Percentiles rank a stretch among this genome's conserved stretches.
Conservation (phyloP, 2,888 invertebrate species). For the Sesia apiformis region DNA sequence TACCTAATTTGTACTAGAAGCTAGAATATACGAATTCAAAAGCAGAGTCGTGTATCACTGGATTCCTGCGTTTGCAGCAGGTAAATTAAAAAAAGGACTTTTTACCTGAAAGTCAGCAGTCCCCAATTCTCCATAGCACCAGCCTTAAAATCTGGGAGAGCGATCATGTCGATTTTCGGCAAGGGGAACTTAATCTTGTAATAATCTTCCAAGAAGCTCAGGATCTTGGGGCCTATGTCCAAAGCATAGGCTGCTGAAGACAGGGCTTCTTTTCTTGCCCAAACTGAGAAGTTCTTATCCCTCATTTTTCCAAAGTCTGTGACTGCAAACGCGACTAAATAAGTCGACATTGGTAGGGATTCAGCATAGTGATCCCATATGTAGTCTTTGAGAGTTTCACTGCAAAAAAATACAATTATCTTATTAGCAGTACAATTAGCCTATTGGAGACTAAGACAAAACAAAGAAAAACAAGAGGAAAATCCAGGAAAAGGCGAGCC, state of each 20-base stretch:
- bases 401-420: slow-evolving; percentile 25
- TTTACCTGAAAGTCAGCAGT: slow-evolving; percentile 81
- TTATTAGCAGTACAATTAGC: too few relatives aligned
- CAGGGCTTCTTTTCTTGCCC: slow-evolving; percentile 81
- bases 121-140: slow-evolving; percentile 96
- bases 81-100: too few relatives aligned
- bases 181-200: slow-evolving; percentile 86
- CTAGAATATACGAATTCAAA: too few relatives aligned
- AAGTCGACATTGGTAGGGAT: slow-evolving; percentile 92
- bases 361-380: slow-evolving; percentile 85
- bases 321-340: slow-evolving; percentile 88
- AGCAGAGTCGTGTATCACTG: too few relatives aligned
- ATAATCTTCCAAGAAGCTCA: slow-evolving; percentile 81
- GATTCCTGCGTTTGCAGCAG: too few relatives aligned
- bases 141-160: slow-evolving; percentile 90
- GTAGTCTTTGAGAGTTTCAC: slow-evolving; percentile 75
- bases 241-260: slow-evolving; percentile 83
- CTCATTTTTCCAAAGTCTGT: slow-evolving; percentile 80
- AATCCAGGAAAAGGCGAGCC: too few relatives aligned
- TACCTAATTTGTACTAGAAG: too few relatives aligned
- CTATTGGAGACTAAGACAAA: too few relatives aligned
- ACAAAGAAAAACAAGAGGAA: too few relatives aligned
- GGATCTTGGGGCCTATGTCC: slow-evolving; percentile 82
- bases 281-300: slow-evolving; percentile 78
- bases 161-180: slow-evolving; percentile 93